Evolutionary conservation across 2,113 vertebrate genomes (phyloP).

Genomic region (Lipophrys pholis): DNA sequence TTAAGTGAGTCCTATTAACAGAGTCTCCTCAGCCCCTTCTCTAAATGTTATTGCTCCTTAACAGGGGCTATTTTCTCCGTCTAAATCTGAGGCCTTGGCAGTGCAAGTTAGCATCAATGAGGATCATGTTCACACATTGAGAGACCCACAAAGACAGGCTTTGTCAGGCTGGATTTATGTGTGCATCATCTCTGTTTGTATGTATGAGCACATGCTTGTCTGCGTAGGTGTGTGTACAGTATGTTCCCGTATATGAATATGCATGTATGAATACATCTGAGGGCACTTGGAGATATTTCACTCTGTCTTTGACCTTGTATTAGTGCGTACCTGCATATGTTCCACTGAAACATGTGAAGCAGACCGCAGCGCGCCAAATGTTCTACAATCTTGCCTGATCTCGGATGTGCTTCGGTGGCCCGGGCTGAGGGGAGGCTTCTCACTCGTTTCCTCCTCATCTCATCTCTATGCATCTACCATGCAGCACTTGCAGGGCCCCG

Average conservation of each 20-base stretch:
- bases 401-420: constrained; percentile 36
- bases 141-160: constrained; percentile 18
- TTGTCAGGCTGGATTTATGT: background rate
- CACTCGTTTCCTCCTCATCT: constrained; percentile 51
- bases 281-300: constrained; percentile 9
- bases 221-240: background rate
- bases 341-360: constrained; percentile 24
- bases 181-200: background rate
- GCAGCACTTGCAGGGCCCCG: constrained; percentile 61
- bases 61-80: constrained; percentile 61
- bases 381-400: constrained; percentile 31
- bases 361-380: constrained; percentile 26
- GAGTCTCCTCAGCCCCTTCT: constrained; percentile 70
- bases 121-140: constrained; percentile 23
- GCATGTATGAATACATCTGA: constrained; percentile 14
- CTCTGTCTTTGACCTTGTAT: constrained; percentile 33
- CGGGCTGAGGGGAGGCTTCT: constrained; percentile 40
- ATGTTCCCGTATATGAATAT: constrained; percentile 19
- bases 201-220: constrained; percentile 4
- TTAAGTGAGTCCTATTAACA: constrained; percentile 84
- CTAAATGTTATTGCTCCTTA: constrained; percentile 79
- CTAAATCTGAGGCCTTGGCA: constrained; percentile 58
- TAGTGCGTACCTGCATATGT: background rate
- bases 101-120: constrained; percentile 30
- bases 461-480: constrained; percentile 64